Evolutionary conservation across 1,140 invertebrate species (phyloP).

Genomic region (Sarcophaga peregrina): DNA sequence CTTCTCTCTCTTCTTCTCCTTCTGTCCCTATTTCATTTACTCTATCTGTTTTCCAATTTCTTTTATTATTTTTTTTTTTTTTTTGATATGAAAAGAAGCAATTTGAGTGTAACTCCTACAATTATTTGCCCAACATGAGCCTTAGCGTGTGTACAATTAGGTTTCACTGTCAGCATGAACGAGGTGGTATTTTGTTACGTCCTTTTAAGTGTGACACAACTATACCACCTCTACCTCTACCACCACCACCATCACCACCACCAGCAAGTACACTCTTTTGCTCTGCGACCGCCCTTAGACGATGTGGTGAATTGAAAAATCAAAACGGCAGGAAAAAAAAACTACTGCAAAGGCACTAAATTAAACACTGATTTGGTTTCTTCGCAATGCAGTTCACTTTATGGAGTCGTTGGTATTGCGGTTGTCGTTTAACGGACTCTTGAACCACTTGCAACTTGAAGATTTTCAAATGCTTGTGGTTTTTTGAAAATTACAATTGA

Average conservation of each 20-base stretch:
- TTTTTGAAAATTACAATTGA: too few relatives aligned
- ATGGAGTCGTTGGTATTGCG: too few relatives aligned
- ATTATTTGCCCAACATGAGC: slow-evolving; percentile 13
- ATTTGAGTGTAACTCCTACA: slow-evolving; percentile 20
- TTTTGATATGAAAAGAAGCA: slow-evolving; percentile 51
- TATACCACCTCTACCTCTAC: neutral
- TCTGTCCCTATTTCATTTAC: slow-evolving; percentile 39
- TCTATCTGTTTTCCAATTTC: slow-evolving; percentile 57
- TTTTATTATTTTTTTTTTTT: slow-evolving; percentile 57
- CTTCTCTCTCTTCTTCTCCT: neutral
- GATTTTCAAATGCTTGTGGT: too few relatives aligned
- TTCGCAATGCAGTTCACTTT: too few relatives aligned
- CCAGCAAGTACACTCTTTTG: neutral
- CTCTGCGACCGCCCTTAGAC: too few relatives aligned
- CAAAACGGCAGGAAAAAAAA: too few relatives aligned
- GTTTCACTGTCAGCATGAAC: slow-evolving; percentile 22
- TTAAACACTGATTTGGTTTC: too few relatives aligned
- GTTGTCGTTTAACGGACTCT: too few relatives aligned
- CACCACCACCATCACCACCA: neutral
- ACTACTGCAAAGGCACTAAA: too few relatives aligned
- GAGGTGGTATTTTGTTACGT: neutral
- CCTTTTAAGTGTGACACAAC: neutral
- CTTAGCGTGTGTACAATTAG: slow-evolving; percentile 23
- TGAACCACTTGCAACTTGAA: too few relatives aligned
- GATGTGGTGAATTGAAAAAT: too few relatives aligned